Conservation (phyloP, 1,140 invertebrate species). For the Drosophila tropicalis region DNA sequence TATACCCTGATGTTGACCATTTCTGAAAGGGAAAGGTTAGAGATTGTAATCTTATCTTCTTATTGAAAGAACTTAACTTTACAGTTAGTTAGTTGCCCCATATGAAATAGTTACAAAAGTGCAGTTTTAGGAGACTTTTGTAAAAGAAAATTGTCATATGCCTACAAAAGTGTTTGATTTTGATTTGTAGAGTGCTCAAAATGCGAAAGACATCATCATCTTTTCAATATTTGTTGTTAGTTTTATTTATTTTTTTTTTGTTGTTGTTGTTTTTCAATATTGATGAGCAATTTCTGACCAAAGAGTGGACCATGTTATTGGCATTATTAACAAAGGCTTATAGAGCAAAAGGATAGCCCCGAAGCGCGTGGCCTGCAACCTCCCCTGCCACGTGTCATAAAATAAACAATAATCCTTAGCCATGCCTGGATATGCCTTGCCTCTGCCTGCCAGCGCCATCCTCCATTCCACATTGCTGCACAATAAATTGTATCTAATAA, state of each 20-base stretch:
- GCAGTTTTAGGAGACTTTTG: no score
- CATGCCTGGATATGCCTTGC: constrained; percentile 20
- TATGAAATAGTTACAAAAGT: no score
- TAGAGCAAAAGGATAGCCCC: constrained; percentile 31
- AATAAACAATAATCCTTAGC: constrained; percentile 75
- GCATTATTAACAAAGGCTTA: constrained; percentile 78
- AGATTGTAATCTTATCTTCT: no score
- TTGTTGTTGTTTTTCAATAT: constrained; percentile 1
- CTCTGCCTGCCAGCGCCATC: constrained; percentile 57
- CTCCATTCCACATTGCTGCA: constrained; percentile 73
- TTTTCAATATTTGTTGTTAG: background rate
- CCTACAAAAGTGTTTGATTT: background rate
- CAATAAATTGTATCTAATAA: constrained; percentile 81
- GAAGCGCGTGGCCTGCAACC: constrained; percentile 56
- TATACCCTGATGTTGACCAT: no score
- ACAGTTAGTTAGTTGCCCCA: no score
- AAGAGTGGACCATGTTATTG: constrained; percentile 49
- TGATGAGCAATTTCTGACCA: constrained; percentile 37
- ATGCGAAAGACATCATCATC: background rate
- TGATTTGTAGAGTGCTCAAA: background rate
- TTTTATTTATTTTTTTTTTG: no score
- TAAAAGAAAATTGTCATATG: no score
- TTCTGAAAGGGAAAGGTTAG: no score
- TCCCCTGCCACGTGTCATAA: constrained; percentile 71
- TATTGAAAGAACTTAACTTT: no score